These are phyloP conservation scores for Gyrodactylus salaris DNA, from an alignment of 1,140 invertebrate species.

Conservation along the genomic window DNA sequence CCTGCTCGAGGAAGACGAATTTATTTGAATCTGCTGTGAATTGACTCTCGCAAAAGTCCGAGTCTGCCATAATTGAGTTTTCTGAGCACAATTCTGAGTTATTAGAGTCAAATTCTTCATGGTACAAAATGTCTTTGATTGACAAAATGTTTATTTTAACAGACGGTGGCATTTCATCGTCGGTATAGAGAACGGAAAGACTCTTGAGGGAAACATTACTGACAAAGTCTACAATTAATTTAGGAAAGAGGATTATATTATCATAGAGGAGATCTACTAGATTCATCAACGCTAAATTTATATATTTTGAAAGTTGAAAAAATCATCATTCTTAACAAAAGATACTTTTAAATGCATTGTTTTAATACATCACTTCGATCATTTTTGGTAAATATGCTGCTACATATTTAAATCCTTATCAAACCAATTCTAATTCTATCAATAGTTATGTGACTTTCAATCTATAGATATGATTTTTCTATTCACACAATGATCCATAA, in stretches of 20 bases:
- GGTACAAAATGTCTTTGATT: neutral
- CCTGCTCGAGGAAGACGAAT: neutral
- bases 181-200: neutral
- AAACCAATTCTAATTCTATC: neutral
- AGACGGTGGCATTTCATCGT: neutral
- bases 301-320: too few relatives aligned
- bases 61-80: neutral
- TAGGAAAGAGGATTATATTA: neutral
- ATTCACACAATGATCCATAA: neutral
- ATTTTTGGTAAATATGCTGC: neutral
- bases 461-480: neutral
- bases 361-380: too few relatives aligned
- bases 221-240: neutral
- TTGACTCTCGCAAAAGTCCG: neutral
- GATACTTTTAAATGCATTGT: too few relatives aligned
- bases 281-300: too few relatives aligned
- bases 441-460: neutral
- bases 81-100: neutral
- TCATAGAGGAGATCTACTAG: neutral
- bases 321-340: too few relatives aligned
- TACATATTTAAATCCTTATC: neutral
- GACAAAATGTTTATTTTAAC: neutral
- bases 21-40: neutral
- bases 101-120: neutral
- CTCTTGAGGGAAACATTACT: neutral